phyloP scores from a whole-genome alignment of 2,888 invertebrate species.

The Prenolepis imparis region DNA sequence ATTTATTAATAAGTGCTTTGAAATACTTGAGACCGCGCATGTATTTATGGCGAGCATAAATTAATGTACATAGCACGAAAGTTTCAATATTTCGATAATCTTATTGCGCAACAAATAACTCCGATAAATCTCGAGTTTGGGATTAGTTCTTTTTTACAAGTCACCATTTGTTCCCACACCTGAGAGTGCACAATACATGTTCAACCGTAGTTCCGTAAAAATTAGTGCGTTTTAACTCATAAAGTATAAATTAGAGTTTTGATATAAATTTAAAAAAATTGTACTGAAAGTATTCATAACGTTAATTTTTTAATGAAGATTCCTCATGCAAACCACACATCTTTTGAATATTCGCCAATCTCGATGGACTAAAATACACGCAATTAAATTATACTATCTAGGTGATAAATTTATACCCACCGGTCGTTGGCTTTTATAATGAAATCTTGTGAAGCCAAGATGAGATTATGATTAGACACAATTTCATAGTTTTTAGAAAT shows the following conservation, averaged over 20 bases:
- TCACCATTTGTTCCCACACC: background rate
- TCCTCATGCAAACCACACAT: background rate
- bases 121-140: background rate
- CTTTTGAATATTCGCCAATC: background rate
- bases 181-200: background rate
- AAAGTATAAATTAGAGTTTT: background rate
- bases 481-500: background rate
- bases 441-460: background rate
- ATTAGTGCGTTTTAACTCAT: background rate
- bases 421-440: slow-evolving; percentile 26
- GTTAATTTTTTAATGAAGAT: background rate
- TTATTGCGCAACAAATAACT: background rate
- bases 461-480: background rate
- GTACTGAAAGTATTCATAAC: background rate
- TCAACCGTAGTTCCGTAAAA: background rate
- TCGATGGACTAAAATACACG: background rate
- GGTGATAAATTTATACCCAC: slow-evolving; percentile 8
- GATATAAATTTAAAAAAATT: background rate
- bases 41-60: slow-evolving; percentile 13
- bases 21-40: background rate
- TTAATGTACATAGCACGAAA: background rate
- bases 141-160: slow-evolving; percentile 1
- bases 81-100: background rate
- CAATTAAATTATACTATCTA: background rate
- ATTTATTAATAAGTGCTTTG: background rate